Conservation (phyloP, 2,797 vertebrate genomes). For the Thalassophryne amazonica region DNA sequence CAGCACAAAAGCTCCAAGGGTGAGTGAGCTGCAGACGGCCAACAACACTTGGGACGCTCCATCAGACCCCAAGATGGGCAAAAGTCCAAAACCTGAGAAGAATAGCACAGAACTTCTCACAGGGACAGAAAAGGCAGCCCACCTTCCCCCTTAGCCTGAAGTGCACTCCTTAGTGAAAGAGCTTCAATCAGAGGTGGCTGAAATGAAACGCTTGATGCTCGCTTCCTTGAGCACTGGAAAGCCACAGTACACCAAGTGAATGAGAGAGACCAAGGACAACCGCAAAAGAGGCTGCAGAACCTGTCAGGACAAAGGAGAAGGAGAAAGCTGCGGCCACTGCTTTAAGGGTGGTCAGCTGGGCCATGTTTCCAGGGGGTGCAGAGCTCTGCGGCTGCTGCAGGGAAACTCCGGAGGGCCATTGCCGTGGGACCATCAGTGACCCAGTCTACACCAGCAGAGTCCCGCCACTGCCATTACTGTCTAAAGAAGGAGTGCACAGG, state of each 20-base stretch:
- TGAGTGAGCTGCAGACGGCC: not conserved
- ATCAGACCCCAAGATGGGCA: no score
- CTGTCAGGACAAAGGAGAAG: slow-evolving; percentile 1
- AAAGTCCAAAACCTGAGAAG: no score
- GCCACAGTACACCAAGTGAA: not conserved
- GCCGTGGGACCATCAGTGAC: slow-evolving; percentile 11
- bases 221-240: not conserved
- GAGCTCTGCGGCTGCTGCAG: not conserved
- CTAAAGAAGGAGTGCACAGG: not conserved
- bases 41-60: not conserved
- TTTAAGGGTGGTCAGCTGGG: slow-evolving; percentile 6
- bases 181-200: not conserved
- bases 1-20: not conserved
- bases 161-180: not conserved
- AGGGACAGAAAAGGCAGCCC: not conserved
- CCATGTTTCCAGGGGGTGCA: slow-evolving; percentile 1
- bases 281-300: not conserved
- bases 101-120: not conserved
- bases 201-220: not conserved
- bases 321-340: not conserved
- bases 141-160: not conserved
- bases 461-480: not conserved
- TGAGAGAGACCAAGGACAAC: not conserved
- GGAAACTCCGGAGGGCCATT: slow-evolving; percentile 2
- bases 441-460: not conserved